Conservation (phyloP, 2,888 invertebrate genomes). For the Lobophora halterata region DNA sequence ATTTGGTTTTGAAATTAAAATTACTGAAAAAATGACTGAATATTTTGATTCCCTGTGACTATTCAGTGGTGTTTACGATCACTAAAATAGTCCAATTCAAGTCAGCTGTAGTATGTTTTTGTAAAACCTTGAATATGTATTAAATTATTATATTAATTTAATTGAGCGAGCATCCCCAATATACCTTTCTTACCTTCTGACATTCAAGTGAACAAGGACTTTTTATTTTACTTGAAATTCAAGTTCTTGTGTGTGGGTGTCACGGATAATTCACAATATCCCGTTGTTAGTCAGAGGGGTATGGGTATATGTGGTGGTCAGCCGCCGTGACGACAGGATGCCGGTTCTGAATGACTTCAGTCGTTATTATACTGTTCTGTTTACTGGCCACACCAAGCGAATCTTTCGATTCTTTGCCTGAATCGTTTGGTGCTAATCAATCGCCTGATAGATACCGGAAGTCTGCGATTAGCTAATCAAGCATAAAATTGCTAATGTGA, state of each 20-base stretch:
- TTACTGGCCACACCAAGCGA: constrained; percentile 3
- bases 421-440: no score
- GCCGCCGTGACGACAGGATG: constrained; percentile 55
- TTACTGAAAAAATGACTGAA: no score
- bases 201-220: constrained; percentile 1
- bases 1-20: no score
- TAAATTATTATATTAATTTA: constrained; percentile 28
- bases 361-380: constrained; percentile 33
- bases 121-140: no score
- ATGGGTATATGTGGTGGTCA: constrained; percentile 47
- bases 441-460: no score
- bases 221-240: constrained; percentile 20
- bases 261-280: constrained; percentile 72
- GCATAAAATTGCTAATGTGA: no score
- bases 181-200: constrained; percentile 20
- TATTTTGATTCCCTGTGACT: no score
- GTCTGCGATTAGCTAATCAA: no score
- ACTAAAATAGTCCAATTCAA: no score
- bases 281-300: constrained; percentile 65
- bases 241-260: constrained; percentile 50
- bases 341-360: constrained; percentile 35
- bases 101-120: no score
- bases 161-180: constrained; percentile 22
- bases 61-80: no score
- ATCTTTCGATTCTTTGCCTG: no score